Conservation (phyloP, 2,113 vertebrate species). For the Cepphus grylle region DNA sequence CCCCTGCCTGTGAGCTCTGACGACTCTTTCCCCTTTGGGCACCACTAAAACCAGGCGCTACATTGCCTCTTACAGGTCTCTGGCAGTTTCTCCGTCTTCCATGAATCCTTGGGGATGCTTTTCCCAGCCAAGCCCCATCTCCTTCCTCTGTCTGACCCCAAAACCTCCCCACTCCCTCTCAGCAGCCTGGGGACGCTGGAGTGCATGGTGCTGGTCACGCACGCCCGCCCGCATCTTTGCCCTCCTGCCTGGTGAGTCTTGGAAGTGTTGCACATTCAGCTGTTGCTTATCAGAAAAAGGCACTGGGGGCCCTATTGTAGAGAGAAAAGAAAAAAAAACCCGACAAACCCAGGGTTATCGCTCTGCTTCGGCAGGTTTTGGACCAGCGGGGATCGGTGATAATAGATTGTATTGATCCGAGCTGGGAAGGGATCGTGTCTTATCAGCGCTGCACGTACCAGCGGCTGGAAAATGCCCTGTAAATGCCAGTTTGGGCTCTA, state of each 20-base stretch:
- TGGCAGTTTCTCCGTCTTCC: rapidly evolving
- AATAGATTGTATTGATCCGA: neutral
- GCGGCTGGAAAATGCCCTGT: neutral
- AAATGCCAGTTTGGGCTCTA: neutral
- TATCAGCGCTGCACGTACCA: constrained; percentile 34
- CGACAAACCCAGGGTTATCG: neutral
- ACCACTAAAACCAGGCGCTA: rapidly evolving
- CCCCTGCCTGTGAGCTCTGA: neutral
- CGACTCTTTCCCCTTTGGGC: neutral
- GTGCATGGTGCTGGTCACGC: rapidly evolving
- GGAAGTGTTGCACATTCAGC: neutral
- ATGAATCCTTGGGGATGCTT: neutral
- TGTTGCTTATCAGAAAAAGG: neutral
- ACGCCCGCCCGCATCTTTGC: neutral
- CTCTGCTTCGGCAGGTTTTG: neutral
- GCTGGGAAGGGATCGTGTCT: neutral
- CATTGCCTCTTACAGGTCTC: rapidly evolving
- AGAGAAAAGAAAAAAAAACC: neutral
- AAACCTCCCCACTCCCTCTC: rapidly evolving
- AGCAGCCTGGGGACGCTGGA: rapidly evolving
- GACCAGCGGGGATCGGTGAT: neutral
- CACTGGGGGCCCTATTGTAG: neutral
- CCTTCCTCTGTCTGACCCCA: rapidly evolving
- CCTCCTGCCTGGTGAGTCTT: neutral
- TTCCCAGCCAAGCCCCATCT: rapidly evolving